Evolutionary conservation across 2,888 invertebrate genomes (phyloP).

Genomic region (Archaeoteleia sp.): DNA sequence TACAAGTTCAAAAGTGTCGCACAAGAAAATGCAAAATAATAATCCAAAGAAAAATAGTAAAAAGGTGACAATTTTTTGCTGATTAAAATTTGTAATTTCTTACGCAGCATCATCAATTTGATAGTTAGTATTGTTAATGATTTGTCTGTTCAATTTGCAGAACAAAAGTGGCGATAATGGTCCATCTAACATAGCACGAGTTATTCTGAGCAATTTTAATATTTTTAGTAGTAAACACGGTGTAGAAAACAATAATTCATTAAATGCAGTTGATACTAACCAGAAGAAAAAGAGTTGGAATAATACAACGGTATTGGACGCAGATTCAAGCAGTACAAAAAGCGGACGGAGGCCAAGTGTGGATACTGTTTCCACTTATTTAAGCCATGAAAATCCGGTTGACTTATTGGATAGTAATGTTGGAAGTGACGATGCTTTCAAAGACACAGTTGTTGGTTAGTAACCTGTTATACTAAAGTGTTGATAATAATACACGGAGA

Average conservation of each 20-base stretch:
- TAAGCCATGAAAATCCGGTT: conserved; percentile 88
- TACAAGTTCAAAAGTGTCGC: conserved; percentile 60
- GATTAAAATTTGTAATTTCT: not conserved
- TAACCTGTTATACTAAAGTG: conserved; percentile 5
- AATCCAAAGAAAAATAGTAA: conserved; percentile 74
- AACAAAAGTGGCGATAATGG: conserved; percentile 75
- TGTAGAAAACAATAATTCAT: conserved; percentile 61
- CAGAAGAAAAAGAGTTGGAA: conserved; percentile 71
- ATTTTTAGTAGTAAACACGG: conserved; percentile 81
- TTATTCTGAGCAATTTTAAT: conserved; percentile 87
- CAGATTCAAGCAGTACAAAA: conserved; percentile 84
- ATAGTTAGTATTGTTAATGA: conserved; percentile 1
- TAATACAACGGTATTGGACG: conserved; percentile 77
- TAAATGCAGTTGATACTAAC: conserved; percentile 60
- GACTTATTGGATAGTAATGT: conserved; percentile 83
- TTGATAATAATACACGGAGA: not conserved
- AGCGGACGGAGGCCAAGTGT: conserved; percentile 88
- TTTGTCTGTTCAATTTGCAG: conserved; percentile 48
- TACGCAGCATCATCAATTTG: too few relatives aligned
- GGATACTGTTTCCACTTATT: conserved; percentile 91
- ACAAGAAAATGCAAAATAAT: conserved; percentile 67
- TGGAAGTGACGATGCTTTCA: conserved; percentile 84
- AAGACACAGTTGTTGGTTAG: conserved; percentile 76
- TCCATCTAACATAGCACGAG: conserved; percentile 82
- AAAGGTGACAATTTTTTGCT: conserved; percentile 68